These are phyloP conservation scores for Podabrus alpinus DNA, from an alignment of 2,888 invertebrate genomes.

Conservation along the genomic window DNA sequence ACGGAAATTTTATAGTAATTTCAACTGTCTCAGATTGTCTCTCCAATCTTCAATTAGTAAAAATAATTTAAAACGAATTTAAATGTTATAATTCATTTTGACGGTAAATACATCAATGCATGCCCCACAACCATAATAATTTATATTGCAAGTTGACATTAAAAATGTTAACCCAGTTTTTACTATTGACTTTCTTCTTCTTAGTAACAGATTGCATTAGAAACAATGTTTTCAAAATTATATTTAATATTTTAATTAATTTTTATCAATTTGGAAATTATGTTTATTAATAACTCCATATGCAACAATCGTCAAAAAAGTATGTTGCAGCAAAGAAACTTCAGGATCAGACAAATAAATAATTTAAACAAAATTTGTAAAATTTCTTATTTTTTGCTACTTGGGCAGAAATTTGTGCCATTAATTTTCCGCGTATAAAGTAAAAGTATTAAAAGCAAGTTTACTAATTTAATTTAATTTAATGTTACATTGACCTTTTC, in stretches of 20 bases:
- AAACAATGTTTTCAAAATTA: not conserved
- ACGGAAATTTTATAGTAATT: not conserved
- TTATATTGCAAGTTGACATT: not conserved
- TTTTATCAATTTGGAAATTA: not conserved
- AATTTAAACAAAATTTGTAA: not conserved
- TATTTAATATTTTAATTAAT: not conserved
- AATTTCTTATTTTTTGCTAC: not conserved
- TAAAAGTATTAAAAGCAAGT: not conserved
- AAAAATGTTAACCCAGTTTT: not conserved
- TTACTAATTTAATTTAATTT: not conserved
- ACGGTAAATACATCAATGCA: not conserved
- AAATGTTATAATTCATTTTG: not conserved
- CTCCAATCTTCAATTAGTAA: not conserved
- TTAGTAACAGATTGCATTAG: not conserved
- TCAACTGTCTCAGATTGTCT: not conserved
- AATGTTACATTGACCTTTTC: not conserved
- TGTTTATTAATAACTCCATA: not conserved
- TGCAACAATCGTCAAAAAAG: not conserved
- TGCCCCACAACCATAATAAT: not conserved
- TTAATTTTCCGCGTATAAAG: not conserved
- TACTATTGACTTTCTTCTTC: not conserved
- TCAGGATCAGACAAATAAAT: not conserved
- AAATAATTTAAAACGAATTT: not conserved
- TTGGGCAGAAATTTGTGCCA: not conserved
- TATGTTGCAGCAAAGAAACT: too few species aligned